A percentile compares a stretch with the other conserved stretches of the same genome.
These are phyloP conservation scores for Ageneiosus marmoratus DNA, from an alignment of 2,113 vertebrate genomes.

Conservation along the genomic window DNA sequence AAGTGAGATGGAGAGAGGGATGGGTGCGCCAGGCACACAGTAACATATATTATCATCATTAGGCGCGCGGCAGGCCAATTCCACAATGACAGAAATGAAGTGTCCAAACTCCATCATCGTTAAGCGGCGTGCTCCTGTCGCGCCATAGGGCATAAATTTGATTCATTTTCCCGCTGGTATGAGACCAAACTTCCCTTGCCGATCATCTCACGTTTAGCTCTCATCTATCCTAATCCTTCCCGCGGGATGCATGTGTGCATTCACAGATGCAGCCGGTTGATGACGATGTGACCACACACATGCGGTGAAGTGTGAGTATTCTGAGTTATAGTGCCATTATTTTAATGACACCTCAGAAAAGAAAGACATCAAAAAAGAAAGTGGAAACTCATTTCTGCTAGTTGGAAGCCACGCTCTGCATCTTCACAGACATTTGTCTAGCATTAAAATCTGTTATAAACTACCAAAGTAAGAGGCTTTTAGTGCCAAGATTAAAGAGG, in stretches of 20 bases:
- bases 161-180: slow-evolving; percentile 67
- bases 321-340: slow-evolving; percentile 7
- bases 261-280: background rate
- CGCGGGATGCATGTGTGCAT: background rate
- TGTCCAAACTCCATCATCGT: slow-evolving; percentile 75
- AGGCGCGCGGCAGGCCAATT: slow-evolving; percentile 69
- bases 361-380: background rate
- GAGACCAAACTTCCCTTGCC: slow-evolving; percentile 64
- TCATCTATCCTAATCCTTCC: slow-evolving; percentile 49
- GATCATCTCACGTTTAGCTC: slow-evolving; percentile 56
- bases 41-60: slow-evolving; percentile 75
- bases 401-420: background rate
- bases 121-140: slow-evolving; percentile 68
- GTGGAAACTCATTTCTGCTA: background rate
- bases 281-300: background rate
- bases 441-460: background rate
- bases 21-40: slow-evolving; percentile 60
- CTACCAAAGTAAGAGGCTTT: background rate
- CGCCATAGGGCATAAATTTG: slow-evolving; percentile 66
- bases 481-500: background rate
- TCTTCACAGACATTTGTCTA: background rate
- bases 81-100: slow-evolving; percentile 75
- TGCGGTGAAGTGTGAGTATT: background rate
- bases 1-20: slow-evolving; percentile 74
- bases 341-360: slow-evolving; percentile 16